phyloP scores from a whole-genome alignment of 2,113 vertebrate genomes.

The Heloderma charlesbogerti region DNA sequence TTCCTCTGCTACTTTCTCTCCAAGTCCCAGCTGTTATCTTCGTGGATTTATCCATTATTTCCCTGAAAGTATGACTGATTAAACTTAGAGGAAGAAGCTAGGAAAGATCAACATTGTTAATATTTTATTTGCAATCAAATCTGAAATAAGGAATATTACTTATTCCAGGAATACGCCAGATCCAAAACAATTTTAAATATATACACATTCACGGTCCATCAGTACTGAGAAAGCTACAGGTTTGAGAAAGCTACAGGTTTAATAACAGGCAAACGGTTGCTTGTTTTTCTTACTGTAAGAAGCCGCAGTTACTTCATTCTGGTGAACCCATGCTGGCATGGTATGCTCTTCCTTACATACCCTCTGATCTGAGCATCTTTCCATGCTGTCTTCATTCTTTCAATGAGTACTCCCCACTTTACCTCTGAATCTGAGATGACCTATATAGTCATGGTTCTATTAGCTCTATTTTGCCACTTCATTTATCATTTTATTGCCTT shows the following conservation, averaged over 20 bases:
- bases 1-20: neutral
- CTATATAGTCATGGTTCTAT: accelerated
- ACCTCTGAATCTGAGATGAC: neutral
- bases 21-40: neutral
- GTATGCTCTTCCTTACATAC: neutral
- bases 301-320: neutral
- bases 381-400: neutral
- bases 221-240: neutral
- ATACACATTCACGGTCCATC: neutral
- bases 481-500: neutral
- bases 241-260: neutral
- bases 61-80: neutral
- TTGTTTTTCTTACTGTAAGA: neutral
- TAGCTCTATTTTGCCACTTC: neutral
- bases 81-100: neutral
- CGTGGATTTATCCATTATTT: neutral
- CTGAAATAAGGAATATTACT: neutral
- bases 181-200: neutral
- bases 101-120: neutral
- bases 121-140: neutral
- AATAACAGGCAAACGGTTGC: neutral
- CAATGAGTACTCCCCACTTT: neutral
- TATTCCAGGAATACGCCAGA: neutral
- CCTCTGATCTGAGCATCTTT: neutral
- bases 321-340: conserved; percentile 77